phyloP scores from a whole-genome alignment of 1,140 invertebrate species.

The Saccostrea glomerata region DNA sequence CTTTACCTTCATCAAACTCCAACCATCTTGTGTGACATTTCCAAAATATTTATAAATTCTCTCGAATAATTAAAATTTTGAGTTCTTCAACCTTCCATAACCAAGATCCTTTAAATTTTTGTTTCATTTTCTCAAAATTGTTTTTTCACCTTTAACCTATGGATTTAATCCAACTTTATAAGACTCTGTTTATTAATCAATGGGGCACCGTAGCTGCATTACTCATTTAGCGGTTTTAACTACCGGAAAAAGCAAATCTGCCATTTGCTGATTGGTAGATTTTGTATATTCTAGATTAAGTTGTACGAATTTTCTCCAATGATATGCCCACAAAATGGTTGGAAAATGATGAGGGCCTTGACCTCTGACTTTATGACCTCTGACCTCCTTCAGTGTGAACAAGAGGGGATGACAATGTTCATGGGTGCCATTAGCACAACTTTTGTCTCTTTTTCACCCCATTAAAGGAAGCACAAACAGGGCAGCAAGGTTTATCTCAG shows the following conservation, averaged over 20 bases:
- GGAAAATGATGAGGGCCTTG: background rate
- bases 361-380: background rate
- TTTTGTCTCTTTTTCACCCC: background rate
- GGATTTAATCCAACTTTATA: too few relatives aligned
- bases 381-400: background rate
- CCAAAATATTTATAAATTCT: background rate
- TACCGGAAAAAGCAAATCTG: too few relatives aligned
- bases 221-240: too few relatives aligned
- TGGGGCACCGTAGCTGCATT: too few relatives aligned
- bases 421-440: background rate
- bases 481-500: background rate
- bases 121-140: too few relatives aligned
- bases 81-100: too few relatives aligned
- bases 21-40: constrained; percentile 15
- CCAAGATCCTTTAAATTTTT: too few relatives aligned
- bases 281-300: background rate
- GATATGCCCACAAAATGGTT: background rate
- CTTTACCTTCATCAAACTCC: background rate
- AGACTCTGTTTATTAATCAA: too few relatives aligned
- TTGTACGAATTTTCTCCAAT: background rate
- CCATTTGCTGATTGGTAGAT: too few relatives aligned
- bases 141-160: too few relatives aligned
- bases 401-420: background rate
- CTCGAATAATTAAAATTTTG: too few relatives aligned
- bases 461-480: background rate